Conservation (phyloP, 2,797 vertebrate species). For the Pantherophis alleghaniensis region DNA sequence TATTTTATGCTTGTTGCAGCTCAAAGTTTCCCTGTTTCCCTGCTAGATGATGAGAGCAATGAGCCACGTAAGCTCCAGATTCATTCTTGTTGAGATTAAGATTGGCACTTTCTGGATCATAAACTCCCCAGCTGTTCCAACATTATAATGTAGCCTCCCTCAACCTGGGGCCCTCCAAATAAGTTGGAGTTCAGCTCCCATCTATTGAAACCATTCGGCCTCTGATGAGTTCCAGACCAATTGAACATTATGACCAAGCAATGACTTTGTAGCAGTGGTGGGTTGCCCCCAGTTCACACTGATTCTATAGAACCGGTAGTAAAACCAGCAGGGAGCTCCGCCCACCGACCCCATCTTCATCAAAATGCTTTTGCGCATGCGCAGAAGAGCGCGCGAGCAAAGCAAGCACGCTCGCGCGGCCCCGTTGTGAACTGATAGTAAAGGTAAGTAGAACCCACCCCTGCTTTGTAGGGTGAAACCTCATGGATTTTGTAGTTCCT, state of each 20-base stretch:
- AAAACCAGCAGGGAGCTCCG: no score
- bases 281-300: no score
- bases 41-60: slow-evolving; percentile 15
- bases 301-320: no score
- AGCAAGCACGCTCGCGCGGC: no score
- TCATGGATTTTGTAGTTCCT: neutral
- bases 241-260: neutral
- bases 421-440: no score
- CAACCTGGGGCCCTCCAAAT: neutral
- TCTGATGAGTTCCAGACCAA: neutral
- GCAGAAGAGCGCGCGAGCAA: no score
- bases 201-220: neutral
- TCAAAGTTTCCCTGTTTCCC: slow-evolving; percentile 31
- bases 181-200: neutral
- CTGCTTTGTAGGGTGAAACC: neutral
- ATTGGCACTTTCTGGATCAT: neutral
- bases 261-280: neutral
- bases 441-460: no score
- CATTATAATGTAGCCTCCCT: neutral
- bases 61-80: slow-evolving; percentile 2
- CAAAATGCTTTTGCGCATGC: no score
- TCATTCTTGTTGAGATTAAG: slow-evolving; percentile 2
- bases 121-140: neutral
- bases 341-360: no score
- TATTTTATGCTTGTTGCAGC: slow-evolving; percentile 44